Conservation (phyloP, 1,140 invertebrate species). For the Eciton burchellii region DNA sequence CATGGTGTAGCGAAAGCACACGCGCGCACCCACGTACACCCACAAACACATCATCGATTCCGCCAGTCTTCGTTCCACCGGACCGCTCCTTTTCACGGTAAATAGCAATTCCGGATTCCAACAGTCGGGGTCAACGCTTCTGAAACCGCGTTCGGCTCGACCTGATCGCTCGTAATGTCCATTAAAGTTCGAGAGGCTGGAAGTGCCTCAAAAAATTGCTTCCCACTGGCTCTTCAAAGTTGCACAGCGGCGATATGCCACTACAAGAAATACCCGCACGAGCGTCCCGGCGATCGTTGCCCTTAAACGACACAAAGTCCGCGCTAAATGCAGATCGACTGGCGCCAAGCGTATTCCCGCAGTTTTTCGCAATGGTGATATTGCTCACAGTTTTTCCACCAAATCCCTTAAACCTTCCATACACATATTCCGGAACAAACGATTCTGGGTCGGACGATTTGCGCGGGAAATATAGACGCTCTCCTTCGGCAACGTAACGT, state of each 20-base stretch:
- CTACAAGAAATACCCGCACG: slow-evolving; percentile 12
- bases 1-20: not conserved
- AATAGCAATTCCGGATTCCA: slow-evolving; percentile 36
- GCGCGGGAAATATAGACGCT: not conserved
- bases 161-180: slow-evolving; percentile 1
- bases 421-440: slow-evolving; percentile 6
- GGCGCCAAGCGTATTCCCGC: slow-evolving; percentile 63
- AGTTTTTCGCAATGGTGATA: slow-evolving; percentile 33
- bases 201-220: slow-evolving; percentile 45
- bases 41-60: too few relatives aligned
- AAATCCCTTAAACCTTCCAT: slow-evolving; percentile 37
- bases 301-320: slow-evolving; percentile 61
- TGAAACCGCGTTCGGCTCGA: too few relatives aligned
- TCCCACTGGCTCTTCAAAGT: slow-evolving; percentile 22
- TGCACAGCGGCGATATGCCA: not conserved
- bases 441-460: not conserved
- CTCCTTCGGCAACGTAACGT: not conserved
- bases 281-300: slow-evolving; percentile 45
- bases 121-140: not conserved
- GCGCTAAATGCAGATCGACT: slow-evolving; percentile 59
- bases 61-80: not conserved
- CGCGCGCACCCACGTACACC: too few relatives aligned
- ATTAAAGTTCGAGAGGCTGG: slow-evolving; percentile 15
- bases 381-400: slow-evolving; percentile 41
- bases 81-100: not conserved